These are phyloP conservation scores for Pharmacophagus antenor DNA, from an alignment of 2,888 invertebrate species.

Conservation along the genomic window DNA sequence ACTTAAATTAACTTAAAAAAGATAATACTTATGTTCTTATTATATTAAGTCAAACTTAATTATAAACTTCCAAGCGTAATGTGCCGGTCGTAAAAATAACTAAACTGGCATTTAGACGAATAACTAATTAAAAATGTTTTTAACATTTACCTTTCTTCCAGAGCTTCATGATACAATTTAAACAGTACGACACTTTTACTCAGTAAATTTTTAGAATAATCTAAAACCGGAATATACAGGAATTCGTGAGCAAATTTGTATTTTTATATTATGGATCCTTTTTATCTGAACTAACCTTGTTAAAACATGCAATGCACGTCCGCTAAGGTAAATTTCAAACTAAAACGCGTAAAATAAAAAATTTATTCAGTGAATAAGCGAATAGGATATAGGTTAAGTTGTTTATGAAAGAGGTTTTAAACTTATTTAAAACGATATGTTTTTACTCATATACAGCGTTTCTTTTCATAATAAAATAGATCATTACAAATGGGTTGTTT, in stretches of 20 bases:
- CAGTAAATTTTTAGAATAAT: neutral
- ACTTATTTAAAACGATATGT: constrained; percentile 14
- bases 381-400: constrained; percentile 22
- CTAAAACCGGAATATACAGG: neutral
- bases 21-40: no score
- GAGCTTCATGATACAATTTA: no score
- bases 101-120: no score
- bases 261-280: neutral
- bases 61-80: no score
- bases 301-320: constrained; percentile 4
- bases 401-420: constrained; percentile 18
- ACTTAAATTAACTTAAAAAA: no score
- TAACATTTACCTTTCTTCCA: no score
- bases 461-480: constrained; percentile 3
- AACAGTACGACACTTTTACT: no score
- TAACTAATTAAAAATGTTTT: no score
- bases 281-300: neutral
- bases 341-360: constrained; percentile 12
- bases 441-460: constrained; percentile 1
- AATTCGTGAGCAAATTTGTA: neutral
- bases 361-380: constrained; percentile 16
- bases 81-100: no score
- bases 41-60: no score
- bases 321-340: constrained; percentile 11
- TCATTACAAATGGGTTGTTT: neutral